Evolutionary conservation across 2,113 vertebrate species (phyloP).

Genomic region (Rattus rattus): DNA sequence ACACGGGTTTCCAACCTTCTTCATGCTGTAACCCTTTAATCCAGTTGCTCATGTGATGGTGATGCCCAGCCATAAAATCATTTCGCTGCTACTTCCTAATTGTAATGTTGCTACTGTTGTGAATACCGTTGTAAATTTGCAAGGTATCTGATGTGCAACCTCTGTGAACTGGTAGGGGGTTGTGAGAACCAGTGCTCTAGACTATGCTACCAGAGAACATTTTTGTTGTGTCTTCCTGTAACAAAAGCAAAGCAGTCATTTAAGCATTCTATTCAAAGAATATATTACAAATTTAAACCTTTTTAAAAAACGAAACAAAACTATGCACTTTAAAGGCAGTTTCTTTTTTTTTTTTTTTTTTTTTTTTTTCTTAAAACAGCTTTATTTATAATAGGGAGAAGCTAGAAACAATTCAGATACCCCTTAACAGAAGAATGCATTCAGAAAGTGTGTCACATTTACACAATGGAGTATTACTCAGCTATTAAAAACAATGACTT

Average conservation of each 20-base stretch:
- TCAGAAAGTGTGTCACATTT: too few relatives aligned
- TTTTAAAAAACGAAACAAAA: not conserved
- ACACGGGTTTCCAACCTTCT: not conserved
- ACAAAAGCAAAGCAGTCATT: not conserved
- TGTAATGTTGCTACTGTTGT: not conserved
- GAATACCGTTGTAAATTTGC: not conserved
- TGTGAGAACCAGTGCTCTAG: not conserved
- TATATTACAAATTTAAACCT: not conserved
- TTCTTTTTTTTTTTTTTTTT: too few relatives aligned
- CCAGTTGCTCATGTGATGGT: not conserved
- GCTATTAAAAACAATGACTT: too few relatives aligned
- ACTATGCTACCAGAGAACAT: not conserved
- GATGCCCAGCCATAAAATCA: not conserved
- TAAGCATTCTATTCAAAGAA: not conserved
- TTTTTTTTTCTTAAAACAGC: too few relatives aligned
- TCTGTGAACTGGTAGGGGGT: not conserved
- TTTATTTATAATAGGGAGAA: too few relatives aligned
- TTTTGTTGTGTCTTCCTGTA: not conserved
- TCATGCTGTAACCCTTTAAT: not conserved
- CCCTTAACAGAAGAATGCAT: too few relatives aligned
- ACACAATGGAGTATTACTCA: too few relatives aligned
- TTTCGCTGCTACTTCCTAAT: not conserved
- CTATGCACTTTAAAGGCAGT: conserved; percentile 9
- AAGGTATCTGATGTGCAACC: not conserved
- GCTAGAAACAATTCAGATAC: too few relatives aligned